Base-by-base conservation (phyloP, 2,113 vertebrate genomes). In the Lycocorax pyrrhopterus region DNA sequence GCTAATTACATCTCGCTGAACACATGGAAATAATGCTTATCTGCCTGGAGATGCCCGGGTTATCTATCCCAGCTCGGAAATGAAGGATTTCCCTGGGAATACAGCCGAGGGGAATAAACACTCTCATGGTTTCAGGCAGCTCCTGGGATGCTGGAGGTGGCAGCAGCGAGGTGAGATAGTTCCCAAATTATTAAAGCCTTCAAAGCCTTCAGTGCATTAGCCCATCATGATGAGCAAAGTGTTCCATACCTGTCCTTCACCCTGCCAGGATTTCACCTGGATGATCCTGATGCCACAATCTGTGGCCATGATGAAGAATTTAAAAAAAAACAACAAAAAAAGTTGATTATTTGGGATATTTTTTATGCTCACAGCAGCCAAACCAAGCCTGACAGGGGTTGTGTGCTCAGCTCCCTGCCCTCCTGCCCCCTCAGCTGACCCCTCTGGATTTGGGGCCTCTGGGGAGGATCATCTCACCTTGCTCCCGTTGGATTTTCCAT, bases 391-490 rank as follows among this genome's bases (percentile, higher is more conserved):
- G 71, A 3, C 46, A 37, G 51, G 41, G 5, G 3, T 51, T 51
- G 60, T 13, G 32, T 47, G 77, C 90, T 87, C 88, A 59, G n/a
- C 32, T 55, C 66, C 22, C 35, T 46, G 51, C 59, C 43, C 89
- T 60, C 25, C 71, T 29, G 49, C 44, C 29, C 37, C 32, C 60
- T 51, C 80, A 46, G 10, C 81, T 66, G 69, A 2, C 67, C 27
- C 33, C 52, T 21, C 16, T 25, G 46, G 22, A 5, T 63, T 39
- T 0, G 0, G 30, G 30, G 20, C 35, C 33, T 4, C 0, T 1
- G 2, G 60, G 69, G n/a, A 73, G 27, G 32, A 26, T 58, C 29
- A 23, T 7, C 39, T 27, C 30, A 12, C 43, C 10, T 21, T 21
- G 16, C 5, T 73, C 30, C 35, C 5, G 17, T 7, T 16, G 71